A percentile compares a stretch with the other conserved stretches of the same genome.
These are phyloP conservation scores for Hypolimnas misippus DNA, from an alignment of 2,888 invertebrate species.

Conservation along the genomic window DNA sequence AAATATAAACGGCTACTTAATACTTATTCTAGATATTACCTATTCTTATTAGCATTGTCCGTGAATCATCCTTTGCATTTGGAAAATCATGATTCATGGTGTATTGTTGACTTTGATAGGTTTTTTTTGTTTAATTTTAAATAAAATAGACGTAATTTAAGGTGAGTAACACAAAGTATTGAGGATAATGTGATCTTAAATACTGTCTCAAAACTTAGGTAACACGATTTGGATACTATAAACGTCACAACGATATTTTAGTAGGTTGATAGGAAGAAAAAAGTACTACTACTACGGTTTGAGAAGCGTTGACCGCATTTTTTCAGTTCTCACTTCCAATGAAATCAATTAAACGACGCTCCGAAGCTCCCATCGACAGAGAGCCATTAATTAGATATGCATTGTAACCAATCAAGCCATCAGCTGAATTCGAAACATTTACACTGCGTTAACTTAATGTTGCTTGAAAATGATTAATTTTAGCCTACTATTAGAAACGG, in stretches of 20 bases:
- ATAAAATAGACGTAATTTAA: constrained; percentile 11
- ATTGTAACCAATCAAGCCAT: constrained; percentile 64
- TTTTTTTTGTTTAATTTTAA: constrained; percentile 26
- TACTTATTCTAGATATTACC: constrained; percentile 24
- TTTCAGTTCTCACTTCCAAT: constrained; percentile 54
- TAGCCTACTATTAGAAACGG: neutral
- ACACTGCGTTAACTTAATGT: constrained; percentile 6
- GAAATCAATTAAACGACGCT: constrained; percentile 78
- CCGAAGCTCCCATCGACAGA: constrained; percentile 56
- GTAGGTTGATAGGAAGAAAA: too few species aligned
- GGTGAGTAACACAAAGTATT: neutral
- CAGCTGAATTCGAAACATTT: constrained; percentile 39
- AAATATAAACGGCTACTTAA: too few species aligned
- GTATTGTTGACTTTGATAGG: neutral
- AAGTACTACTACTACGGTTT: too few species aligned
- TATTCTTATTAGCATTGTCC: constrained; percentile 32
- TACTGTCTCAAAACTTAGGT: neutral
- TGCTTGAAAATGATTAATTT: neutral
- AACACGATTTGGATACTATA: too few species aligned
- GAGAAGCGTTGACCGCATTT: constrained; percentile 57
- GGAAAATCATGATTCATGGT: constrained; percentile 15
- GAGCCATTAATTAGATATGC: constrained; percentile 71
- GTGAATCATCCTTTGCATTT: constrained; percentile 22
- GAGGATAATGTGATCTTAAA: neutral
- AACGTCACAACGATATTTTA: too few species aligned